Evolutionary conservation across 2,113 vertebrate species (phyloP).

Genomic region (Oreotrochilus melanogaster): DNA sequence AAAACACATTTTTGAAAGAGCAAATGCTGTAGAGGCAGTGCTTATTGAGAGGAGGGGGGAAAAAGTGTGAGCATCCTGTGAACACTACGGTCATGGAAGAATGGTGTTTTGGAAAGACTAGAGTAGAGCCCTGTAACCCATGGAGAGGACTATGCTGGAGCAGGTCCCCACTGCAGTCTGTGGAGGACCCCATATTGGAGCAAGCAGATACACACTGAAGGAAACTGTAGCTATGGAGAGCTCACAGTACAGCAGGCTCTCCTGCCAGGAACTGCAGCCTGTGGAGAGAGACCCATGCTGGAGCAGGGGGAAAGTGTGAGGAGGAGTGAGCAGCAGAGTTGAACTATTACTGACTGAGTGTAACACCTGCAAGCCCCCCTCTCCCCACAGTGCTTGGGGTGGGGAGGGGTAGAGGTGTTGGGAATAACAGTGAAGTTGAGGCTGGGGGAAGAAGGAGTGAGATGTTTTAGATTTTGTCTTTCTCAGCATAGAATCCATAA

Average conservation of each 20-base stretch:
- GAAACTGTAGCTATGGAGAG: neutral
- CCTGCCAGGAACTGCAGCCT: neutral
- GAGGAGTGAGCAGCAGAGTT: neutral
- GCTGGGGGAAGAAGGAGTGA: neutral
- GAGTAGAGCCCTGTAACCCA: neutral
- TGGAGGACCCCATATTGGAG: neutral
- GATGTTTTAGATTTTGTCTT: neutral
- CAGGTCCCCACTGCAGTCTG: no score
- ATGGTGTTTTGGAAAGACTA: neutral
- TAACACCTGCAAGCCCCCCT: neutral
- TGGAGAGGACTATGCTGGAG: neutral
- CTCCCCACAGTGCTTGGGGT: fast-evolving
- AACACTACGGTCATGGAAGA: neutral
- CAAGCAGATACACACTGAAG: neutral
- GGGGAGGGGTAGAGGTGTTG: neutral
- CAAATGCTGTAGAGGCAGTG: neutral
- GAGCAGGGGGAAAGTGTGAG: neutral
- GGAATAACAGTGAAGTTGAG: neutral
- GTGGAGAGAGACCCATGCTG: neutral
- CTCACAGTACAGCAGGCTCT: neutral
- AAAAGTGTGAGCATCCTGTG: neutral
- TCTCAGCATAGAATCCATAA: neutral
- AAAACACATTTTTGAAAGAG: neutral
- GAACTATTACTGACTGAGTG: neutral
- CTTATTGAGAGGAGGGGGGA: neutral